A percentile compares a stretch with the other conserved stretches of the same genome.
These are phyloP conservation scores for Phymastichus coffea DNA, from an alignment of 1,140 invertebrate genomes.

Conservation along the genomic window DNA sequence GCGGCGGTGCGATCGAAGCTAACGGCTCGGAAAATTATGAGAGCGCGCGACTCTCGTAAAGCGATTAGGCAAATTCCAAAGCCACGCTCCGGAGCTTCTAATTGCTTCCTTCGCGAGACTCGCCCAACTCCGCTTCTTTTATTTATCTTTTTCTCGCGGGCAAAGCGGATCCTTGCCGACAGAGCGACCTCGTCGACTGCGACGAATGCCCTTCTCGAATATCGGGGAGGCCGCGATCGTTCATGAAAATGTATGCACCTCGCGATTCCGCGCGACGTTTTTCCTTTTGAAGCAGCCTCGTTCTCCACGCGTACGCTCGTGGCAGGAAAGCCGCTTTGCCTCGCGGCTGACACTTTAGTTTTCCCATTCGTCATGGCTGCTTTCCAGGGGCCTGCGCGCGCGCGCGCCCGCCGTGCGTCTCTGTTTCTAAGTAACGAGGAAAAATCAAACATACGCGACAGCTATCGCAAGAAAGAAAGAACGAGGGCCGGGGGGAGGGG, in stretches of 20 bases:
- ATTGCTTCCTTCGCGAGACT: constrained; percentile 3
- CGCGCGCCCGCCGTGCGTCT: too few species aligned
- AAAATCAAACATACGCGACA: too few species aligned
- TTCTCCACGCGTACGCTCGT: too few species aligned
- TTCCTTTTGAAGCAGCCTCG: neutral
- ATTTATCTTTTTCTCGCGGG: neutral
- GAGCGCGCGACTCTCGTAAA: too few species aligned
- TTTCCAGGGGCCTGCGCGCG: too few species aligned
- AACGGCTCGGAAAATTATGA: too few species aligned
- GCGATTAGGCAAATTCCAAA: too few species aligned
- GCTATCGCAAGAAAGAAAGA: too few species aligned
- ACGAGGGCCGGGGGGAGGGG: too few species aligned
- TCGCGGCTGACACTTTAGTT: neutral
- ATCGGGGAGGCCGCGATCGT: constrained; percentile 11
- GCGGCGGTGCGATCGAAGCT: constrained; percentile 2
- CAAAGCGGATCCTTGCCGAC: constrained; percentile 12
- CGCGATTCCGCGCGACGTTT: neutral
- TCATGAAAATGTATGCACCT: constrained; percentile 21
- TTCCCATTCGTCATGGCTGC: neutral
- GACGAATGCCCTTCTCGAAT: neutral
- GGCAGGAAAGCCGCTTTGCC: neutral
- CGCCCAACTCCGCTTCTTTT: neutral
- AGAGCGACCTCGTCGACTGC: neutral
- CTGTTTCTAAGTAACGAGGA: too few species aligned
- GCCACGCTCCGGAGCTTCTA: too few species aligned